Evolutionary conservation across 2,113 vertebrate species (phyloP).

Genomic region (Pseudorectes ferrugineus): DNA sequence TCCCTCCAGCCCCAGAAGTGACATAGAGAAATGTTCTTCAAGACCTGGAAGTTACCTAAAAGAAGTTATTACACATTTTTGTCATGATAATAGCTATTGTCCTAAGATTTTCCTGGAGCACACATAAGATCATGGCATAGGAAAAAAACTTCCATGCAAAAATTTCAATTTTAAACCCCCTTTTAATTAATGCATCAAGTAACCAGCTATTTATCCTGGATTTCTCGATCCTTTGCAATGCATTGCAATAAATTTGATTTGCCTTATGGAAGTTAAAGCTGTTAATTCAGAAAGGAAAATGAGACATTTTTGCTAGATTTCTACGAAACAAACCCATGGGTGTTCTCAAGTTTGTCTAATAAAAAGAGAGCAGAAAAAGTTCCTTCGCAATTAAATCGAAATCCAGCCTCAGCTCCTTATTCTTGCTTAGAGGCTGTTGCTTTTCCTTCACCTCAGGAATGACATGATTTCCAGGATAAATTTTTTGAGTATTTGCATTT

Average conservation of each 20-base stretch:
- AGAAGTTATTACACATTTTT: background rate
- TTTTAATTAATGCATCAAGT: background rate
- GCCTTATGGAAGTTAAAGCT: background rate
- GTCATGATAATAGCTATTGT: background rate
- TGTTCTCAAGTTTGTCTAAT: background rate
- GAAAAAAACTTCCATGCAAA: background rate
- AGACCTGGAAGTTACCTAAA: background rate
- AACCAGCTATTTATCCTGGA: background rate
- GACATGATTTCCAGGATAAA: background rate
- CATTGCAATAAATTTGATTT: background rate
- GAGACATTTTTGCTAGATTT: background rate
- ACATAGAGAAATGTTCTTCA: background rate
- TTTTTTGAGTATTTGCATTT: background rate
- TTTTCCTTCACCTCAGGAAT: background rate
- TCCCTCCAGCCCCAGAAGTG: background rate
- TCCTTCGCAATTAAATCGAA: background rate
- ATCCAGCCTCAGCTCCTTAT: background rate
- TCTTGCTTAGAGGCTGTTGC: background rate
- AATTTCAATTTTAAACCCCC: background rate
- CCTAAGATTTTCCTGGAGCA: background rate
- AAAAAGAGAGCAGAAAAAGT: background rate
- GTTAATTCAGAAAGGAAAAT: background rate
- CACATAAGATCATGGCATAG: accelerated
- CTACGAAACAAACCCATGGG: background rate
- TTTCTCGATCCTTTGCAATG: background rate